Evolutionary conservation across 2,113 vertebrate species (phyloP), one percentile per base, ranked within the genome.

Genomic region (Ciconia boyciana): DNA sequence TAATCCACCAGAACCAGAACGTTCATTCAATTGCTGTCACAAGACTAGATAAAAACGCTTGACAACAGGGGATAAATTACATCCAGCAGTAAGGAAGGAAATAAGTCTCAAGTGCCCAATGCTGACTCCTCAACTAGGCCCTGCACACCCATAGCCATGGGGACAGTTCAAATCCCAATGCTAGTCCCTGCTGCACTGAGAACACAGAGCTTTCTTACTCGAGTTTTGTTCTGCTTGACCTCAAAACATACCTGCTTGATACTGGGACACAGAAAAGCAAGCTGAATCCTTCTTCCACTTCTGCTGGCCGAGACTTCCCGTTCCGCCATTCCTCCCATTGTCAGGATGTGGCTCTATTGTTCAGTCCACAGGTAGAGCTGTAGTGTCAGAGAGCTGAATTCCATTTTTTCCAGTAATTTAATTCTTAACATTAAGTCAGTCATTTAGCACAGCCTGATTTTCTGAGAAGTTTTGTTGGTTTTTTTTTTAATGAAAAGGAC

Each of bases 121-220:
- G 12, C 13, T 1, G 20, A n/a, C 31, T 66, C 34, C 29, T 87
- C 39, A 60, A 2, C 43, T 7, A 5, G 34, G 36, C 32, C 54
- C 48, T 19, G 57, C 32, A 5, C 11, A 36, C 18, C 16, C 7
- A 1, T 6, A 46, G 48, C 29, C 2, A 1, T 2, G 14, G 52
- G 66, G 72, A 83, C 34, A 62, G 20, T 7, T 52, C 28, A 25
- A 29, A 34, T 11, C 43, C 26, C 1, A 1, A 36, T 10, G 17
- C 52, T 24, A 21, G 26, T 11, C 16, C 14, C 11, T 20, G 20
- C 68, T 36, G 44, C 24, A 19, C 0, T 24, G 51, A 49, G 36
- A 68, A 32, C 34, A 36, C 8, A 10, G 24, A 7, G 26, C 8
- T 48, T 61, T 79, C 72, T 66, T 49, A 80, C 88, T 81, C 3